These are phyloP conservation scores for Cancer borealis DNA, from an alignment of 2,888 invertebrate species.

Conservation along the genomic window DNA sequence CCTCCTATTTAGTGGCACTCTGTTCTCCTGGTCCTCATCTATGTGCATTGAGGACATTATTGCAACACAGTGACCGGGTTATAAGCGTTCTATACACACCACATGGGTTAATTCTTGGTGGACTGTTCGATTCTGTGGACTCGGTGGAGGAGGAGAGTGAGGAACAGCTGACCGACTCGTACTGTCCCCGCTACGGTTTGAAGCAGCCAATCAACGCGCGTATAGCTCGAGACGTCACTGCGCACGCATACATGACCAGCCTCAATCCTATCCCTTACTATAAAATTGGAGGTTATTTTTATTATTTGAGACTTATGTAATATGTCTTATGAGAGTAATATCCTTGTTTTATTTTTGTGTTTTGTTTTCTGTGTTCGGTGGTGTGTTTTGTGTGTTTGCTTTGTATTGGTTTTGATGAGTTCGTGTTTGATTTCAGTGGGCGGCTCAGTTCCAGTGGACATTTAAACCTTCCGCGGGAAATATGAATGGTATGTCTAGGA, in stretches of 20 bases:
- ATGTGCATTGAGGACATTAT: constrained; percentile 66
- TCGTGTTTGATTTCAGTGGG: neutral
- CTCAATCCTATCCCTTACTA: neutral
- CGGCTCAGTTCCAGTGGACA: constrained; percentile 53
- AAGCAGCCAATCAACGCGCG: constrained; percentile 63
- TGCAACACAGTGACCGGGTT: neutral
- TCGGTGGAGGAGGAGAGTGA: constrained; percentile 51
- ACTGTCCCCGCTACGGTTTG: constrained; percentile 57
- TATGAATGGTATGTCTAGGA: constrained; percentile 56
- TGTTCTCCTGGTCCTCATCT: constrained; percentile 73
- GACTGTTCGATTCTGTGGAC: constrained; percentile 32
- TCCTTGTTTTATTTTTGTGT: neutral
- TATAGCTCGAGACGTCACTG: constrained; percentile 55
- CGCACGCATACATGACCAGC: constrained; percentile 59
- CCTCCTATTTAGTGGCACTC: constrained; percentile 68
- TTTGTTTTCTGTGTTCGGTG: neutral
- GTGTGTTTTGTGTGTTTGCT: no score
- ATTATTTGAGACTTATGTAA: no score
- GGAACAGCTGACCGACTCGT: constrained; percentile 22
- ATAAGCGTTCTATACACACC: constrained; percentile 45
- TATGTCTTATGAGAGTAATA: neutral
- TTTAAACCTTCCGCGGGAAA: constrained; percentile 71
- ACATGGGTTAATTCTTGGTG: constrained; percentile 59
- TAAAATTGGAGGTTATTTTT: neutral
- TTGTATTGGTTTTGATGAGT: neutral